Percentiles rank a stretch among this genome's conserved stretches.
phyloP scores from a whole-genome alignment of 1,140 invertebrate genomes.

The Doryteuthis pealeii region DNA sequence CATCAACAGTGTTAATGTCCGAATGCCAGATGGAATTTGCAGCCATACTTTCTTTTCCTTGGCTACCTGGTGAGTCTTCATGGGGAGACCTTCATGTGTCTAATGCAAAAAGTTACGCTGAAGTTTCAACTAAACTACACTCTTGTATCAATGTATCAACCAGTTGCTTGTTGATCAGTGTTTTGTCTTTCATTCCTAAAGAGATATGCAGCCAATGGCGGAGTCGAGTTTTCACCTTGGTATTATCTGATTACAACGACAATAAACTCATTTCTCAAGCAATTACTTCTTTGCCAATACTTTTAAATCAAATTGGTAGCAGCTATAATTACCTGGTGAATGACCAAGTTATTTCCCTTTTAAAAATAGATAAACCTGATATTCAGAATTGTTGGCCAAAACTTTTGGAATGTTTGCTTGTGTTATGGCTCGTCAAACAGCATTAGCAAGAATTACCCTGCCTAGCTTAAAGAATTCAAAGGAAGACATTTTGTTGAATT shows the following conservation, averaged over 20 bases:
- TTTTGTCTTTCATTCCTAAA: neutral
- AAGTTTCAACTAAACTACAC: neutral
- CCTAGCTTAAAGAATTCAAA: neutral
- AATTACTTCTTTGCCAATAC: neutral
- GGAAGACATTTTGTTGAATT: neutral
- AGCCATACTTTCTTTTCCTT: neutral
- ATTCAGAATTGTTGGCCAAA: neutral
- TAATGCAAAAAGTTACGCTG: neutral
- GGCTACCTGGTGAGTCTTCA: neutral
- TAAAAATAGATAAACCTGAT: neutral
- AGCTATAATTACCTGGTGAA: neutral
- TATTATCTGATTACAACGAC: neutral
- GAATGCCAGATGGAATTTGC: neutral
- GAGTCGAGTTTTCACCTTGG: neutral
- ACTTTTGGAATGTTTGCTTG: slow-evolving; percentile 10
- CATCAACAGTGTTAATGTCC: neutral
- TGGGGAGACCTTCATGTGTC: neutral
- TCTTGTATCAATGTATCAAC: neutral
- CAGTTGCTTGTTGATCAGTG: neutral
- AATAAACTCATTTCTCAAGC: neutral
- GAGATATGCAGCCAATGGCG: neutral
- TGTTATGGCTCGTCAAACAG: slow-evolving; percentile 1
- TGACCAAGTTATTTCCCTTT: neutral
- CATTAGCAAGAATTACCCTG: neutral
- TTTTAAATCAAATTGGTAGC: neutral